Evolutionary conservation across 2,888 invertebrate species (phyloP).

Genomic region (Heliconius erato): DNA sequence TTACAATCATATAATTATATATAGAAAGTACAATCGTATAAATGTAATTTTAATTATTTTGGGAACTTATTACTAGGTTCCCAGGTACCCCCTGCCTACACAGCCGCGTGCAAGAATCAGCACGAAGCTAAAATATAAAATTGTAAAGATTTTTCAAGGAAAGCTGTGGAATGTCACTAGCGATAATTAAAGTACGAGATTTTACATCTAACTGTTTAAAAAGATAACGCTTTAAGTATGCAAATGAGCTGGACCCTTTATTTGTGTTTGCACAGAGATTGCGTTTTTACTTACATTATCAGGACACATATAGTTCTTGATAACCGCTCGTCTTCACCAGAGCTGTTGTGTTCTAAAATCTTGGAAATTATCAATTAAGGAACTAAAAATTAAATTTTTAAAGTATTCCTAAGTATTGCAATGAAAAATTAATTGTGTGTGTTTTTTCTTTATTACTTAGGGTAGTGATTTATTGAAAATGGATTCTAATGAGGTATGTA

Average conservation of each 20-base stretch:
- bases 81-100: too few relatives aligned
- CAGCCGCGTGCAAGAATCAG: too few relatives aligned
- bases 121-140: too few relatives aligned
- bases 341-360: background rate
- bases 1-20: background rate
- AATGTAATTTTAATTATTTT: background rate
- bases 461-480: background rate
- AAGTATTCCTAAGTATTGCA: background rate
- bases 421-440: background rate
- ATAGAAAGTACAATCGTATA: background rate
- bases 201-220: background rate
- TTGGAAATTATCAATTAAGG: background rate
- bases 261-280: conserved; percentile 24
- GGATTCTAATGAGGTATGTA: conserved; percentile 7
- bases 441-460: background rate
- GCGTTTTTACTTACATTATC: conserved; percentile 23
- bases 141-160: background rate
- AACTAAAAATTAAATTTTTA: background rate
- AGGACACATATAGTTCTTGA: conserved; percentile 1
- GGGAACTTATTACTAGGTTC: too few relatives aligned
- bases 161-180: background rate
- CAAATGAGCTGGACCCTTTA: conserved; percentile 21
- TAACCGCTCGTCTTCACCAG: background rate
- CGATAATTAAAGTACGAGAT: background rate
- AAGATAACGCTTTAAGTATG: conserved; percentile 25